Percentiles rank a stretch among this genome's conserved stretches.
These are phyloP conservation scores for Melanotaenia nigrans DNA, from an alignment of 2,797 vertebrate genomes.

Conservation along the genomic window DNA sequence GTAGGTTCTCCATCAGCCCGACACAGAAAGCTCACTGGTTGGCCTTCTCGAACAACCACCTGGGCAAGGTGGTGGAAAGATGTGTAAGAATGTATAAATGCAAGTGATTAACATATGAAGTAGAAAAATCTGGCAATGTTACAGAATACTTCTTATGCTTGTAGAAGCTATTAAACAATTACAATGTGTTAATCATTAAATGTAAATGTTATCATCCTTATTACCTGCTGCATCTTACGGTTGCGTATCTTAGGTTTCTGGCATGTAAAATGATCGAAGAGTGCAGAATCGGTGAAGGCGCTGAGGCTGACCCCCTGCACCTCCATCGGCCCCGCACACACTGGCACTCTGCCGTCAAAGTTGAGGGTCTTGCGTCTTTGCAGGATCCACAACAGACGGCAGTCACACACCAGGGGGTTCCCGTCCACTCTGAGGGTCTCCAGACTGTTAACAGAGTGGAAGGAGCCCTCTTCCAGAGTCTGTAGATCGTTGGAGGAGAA, in stretches of 20 bases:
- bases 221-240: constrained; percentile 91
- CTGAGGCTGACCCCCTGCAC: constrained; percentile 91
- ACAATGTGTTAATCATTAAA: constrained; percentile 35
- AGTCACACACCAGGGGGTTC: constrained; percentile 97
- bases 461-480: constrained; percentile 93
- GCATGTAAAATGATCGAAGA: constrained; percentile 97
- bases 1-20: constrained; percentile 93
- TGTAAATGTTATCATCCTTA: constrained; percentile 1
- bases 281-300: constrained; percentile 90
- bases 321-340: constrained; percentile 91
- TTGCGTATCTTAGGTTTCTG: constrained; percentile 96
- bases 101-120: neutral
- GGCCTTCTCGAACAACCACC: constrained; percentile 87
- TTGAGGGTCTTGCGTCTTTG: constrained; percentile 95
- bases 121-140: neutral
- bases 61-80: constrained; percentile 28
- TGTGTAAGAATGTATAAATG: constrained; percentile 16
- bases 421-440: constrained; percentile 95
- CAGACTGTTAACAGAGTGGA: constrained; percentile 96
- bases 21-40: constrained; percentile 91
- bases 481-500: constrained; percentile 93
- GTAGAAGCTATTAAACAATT: constrained; percentile 6
- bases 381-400: constrained; percentile 97
- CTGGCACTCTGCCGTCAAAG: constrained; percentile 93
- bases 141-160: constrained; percentile 3